Percentiles rank a stretch among this genome's conserved stretches.
Conservation (phyloP, 2,113 vertebrate species). For the Cephalopholis sonnerati region DNA sequence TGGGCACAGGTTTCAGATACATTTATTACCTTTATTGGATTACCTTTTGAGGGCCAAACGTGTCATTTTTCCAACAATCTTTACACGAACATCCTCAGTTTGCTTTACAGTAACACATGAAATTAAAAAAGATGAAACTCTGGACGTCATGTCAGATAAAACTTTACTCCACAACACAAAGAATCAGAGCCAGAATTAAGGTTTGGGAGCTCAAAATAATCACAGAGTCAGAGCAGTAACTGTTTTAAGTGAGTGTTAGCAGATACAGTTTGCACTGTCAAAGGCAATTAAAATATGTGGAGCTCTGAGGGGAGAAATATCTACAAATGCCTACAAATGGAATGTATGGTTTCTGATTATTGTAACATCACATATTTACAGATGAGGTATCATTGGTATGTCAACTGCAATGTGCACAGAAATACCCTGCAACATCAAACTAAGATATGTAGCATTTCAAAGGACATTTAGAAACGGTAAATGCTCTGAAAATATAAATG, state of each 20-base stretch:
- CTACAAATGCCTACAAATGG: conserved; percentile 36
- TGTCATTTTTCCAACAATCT: background rate
- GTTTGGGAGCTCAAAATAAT: conserved; percentile 45
- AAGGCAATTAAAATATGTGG: conserved; percentile 11
- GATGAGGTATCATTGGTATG: conserved; percentile 68
- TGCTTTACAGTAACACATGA: background rate
- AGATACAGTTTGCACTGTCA: conserved; percentile 11
- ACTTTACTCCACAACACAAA: conserved; percentile 58
- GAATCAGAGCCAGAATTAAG: conserved; percentile 21
- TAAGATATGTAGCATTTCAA: conserved; percentile 17
- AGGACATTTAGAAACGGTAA: conserved; percentile 25
- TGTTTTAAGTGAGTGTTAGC: conserved; percentile 23
- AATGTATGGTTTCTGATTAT: conserved; percentile 37
- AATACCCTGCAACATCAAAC: conserved; percentile 28
- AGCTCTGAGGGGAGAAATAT: conserved; percentile 22
- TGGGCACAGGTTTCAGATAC: background rate
- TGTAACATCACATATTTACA: conserved; percentile 53
- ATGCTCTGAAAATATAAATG: conserved; percentile 49
- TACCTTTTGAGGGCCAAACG: background rate
- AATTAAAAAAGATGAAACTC: conserved; percentile 3
- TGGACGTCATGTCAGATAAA: conserved; percentile 18
- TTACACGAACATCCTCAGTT: background rate
- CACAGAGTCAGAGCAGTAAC: conserved; percentile 41
- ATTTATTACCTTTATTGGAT: background rate
- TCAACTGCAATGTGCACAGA: conserved; percentile 39